These are phyloP conservation scores for Ammodytes marinus DNA, from an alignment of 2,113 vertebrate species.

Conservation along the genomic window DNA sequence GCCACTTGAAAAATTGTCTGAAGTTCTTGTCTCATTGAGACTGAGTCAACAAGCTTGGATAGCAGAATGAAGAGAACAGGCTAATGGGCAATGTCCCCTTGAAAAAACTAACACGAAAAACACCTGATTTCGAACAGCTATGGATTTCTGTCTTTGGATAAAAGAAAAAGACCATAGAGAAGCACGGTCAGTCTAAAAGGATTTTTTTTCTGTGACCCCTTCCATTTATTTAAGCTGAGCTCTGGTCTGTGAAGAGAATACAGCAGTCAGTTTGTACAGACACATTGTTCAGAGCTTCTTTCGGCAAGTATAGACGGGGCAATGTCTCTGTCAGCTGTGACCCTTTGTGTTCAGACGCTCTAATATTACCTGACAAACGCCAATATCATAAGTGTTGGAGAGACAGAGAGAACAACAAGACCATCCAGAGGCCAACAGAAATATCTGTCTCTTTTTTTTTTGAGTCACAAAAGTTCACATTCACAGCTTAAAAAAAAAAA, in stretches of 20 bases:
- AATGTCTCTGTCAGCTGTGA: constrained; percentile 45
- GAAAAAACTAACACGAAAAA: not conserved
- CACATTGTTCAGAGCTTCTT: constrained; percentile 55
- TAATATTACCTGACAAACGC: constrained; percentile 59
- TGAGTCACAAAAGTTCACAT: constrained; percentile 48
- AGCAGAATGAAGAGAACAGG: not conserved
- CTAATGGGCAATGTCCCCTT: not conserved
- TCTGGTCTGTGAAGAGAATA: constrained; percentile 40
- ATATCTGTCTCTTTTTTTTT: constrained; percentile 15
- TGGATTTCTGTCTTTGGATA: not conserved
- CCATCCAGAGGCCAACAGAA: constrained; percentile 33
- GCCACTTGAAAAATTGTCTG: not conserved
- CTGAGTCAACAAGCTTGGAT: too few relatives aligned
- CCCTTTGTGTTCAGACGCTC: constrained; percentile 45
- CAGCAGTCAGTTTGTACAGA: constrained; percentile 72
- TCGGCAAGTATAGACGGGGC: constrained; percentile 30
- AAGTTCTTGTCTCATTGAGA: not conserved
- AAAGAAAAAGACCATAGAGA: not conserved
- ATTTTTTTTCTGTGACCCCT: constrained; percentile 14
- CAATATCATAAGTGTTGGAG: constrained; percentile 35
- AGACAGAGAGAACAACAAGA: constrained; percentile 35
- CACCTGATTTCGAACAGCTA: not conserved
- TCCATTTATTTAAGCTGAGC: constrained; percentile 30
- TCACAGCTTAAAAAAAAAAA: constrained; percentile 9
- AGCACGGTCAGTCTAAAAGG: not conserved